Conservation (phyloP, 2,888 invertebrate genomes). For the Yponomeuta evonymella region DNA sequence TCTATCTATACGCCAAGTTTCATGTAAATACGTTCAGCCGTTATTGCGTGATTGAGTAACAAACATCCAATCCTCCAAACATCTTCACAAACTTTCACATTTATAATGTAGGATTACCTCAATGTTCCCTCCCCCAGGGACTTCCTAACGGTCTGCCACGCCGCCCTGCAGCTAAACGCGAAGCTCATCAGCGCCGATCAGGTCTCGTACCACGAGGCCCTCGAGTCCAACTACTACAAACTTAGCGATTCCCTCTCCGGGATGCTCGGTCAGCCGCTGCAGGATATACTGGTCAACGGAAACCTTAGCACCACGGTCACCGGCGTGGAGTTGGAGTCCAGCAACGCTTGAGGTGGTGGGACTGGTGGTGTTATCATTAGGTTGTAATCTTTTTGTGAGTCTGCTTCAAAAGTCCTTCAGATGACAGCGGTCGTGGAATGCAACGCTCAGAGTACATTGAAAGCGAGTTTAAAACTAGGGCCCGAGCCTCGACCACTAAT, state of each 20-base stretch:
- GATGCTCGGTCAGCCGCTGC: constrained; percentile 84
- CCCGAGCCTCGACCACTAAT: too few species aligned
- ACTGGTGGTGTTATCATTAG: background rate
- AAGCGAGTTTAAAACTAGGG: too few species aligned
- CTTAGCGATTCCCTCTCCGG: constrained; percentile 85
- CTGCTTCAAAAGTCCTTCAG: background rate
- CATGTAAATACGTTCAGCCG: too few species aligned
- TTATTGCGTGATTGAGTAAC: too few species aligned
- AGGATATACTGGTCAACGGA: constrained; percentile 80
- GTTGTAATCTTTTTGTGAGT: background rate
- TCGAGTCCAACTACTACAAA: constrained; percentile 91
- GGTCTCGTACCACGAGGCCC: constrained; percentile 92
- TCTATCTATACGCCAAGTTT: too few species aligned
- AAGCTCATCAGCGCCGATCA: constrained; percentile 93
- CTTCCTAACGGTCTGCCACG: constrained; percentile 92
- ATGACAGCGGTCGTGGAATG: background rate
- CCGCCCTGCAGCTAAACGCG: constrained; percentile 92
- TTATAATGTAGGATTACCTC: background rate
- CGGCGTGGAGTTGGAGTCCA: constrained; percentile 87
- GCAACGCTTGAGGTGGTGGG: constrained; percentile 79
- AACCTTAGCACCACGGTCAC: constrained; percentile 88
- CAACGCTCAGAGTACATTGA: too few species aligned
- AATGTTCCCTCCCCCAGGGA: constrained; percentile 77
- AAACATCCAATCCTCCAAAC: too few species aligned
- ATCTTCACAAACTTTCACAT: too few species aligned